phyloP scores from a whole-genome alignment of 2,888 invertebrate species.

The Idaea biselata region DNA sequence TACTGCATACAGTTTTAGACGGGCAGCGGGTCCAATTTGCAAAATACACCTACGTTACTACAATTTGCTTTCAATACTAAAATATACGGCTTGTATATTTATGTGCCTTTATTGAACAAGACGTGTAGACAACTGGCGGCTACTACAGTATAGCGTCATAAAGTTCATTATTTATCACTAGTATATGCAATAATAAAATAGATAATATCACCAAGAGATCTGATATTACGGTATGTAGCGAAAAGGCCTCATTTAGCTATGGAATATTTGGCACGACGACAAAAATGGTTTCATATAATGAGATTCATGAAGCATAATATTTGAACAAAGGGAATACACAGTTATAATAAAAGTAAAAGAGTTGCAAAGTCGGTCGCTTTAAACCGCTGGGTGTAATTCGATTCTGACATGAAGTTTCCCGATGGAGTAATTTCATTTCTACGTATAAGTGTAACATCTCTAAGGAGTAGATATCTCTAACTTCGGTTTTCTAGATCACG shows the following conservation, averaged over 20 bases:
- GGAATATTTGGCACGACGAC: slow-evolving; percentile 35
- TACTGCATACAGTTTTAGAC: slow-evolving; percentile 12
- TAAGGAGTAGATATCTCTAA: slow-evolving; percentile 14
- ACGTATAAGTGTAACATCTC: slow-evolving; percentile 29
- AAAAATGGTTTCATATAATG: slow-evolving; percentile 30
- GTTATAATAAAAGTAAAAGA: slow-evolving; percentile 21
- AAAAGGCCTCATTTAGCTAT: slow-evolving; percentile 29
- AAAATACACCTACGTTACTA: slow-evolving; percentile 11
- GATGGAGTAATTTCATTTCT: slow-evolving; percentile 37
- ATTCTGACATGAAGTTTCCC: slow-evolving; percentile 37
- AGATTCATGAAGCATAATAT: slow-evolving; percentile 20
- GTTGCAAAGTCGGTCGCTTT: slow-evolving; percentile 24
- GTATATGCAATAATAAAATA: neutral
- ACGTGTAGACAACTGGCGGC: neutral
- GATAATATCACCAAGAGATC: neutral
- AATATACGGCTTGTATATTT: neutral
- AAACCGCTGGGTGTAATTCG: slow-evolving; percentile 43
- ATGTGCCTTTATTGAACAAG: neutral
- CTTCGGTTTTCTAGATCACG: slow-evolving; percentile 21
- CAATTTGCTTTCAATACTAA: neutral
- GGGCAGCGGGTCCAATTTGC: slow-evolving; percentile 8
- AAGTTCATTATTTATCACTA: neutral
- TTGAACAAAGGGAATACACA: slow-evolving; percentile 10
- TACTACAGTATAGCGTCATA: neutral
- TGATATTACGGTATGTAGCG: neutral